Evolutionary conservation across 2,797 vertebrate genomes (phyloP).

Genomic region (Chaunax sp.): DNA sequence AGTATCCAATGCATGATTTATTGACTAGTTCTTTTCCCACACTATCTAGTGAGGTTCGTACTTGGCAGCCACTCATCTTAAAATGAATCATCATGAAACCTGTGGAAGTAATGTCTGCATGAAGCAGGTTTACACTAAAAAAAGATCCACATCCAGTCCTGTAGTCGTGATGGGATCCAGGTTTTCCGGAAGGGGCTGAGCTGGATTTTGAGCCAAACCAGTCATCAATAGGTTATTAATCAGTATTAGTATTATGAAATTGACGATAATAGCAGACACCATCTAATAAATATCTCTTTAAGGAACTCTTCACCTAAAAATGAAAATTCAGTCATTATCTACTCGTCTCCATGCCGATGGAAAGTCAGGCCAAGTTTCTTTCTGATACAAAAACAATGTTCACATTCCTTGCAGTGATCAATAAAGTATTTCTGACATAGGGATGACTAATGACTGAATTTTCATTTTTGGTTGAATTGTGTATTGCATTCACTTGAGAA

Average conservation of each 20-base stretch:
- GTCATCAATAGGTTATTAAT: conserved; percentile 13
- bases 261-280: background rate
- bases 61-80: conserved; percentile 34
- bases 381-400: too few relatives aligned
- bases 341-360: too few relatives aligned
- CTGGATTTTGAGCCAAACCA: background rate
- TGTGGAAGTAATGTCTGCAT: background rate
- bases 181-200: background rate
- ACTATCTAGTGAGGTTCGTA: conserved; percentile 30
- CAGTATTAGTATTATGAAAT: background rate
- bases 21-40: conserved; percentile 30
- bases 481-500: too few relatives aligned
- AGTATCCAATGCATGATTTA: conserved; percentile 33
- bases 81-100: conserved; percentile 37
- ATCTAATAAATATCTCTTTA: too few relatives aligned
- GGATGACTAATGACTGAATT: too few relatives aligned
- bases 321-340: too few relatives aligned
- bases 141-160: conserved; percentile 1
- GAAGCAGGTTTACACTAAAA: conserved; percentile 18
- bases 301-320: background rate
- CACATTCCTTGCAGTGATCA: too few relatives aligned
- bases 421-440: too few relatives aligned
- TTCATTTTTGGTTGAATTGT: too few relatives aligned
- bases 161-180: background rate
- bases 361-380: too few relatives aligned